Conservation (phyloP, 2,113 vertebrate genomes). For the Gymnobelideus leadbeateri region DNA sequence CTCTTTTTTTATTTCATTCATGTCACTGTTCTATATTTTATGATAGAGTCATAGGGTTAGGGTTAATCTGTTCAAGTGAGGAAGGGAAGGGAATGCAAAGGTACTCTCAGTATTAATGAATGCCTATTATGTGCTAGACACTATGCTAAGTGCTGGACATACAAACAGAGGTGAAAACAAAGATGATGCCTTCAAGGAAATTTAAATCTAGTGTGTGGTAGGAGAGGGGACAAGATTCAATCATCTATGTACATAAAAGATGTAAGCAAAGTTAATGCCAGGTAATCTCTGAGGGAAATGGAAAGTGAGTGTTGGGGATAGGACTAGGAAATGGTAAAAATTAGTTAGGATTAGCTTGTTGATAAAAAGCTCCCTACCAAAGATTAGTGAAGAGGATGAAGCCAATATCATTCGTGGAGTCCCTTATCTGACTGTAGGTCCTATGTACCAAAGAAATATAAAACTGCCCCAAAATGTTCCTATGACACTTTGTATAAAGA, state of each 20-base stretch:
- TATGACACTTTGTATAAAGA: neutral
- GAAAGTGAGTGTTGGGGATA: neutral
- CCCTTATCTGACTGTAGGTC: neutral
- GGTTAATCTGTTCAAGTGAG: neutral
- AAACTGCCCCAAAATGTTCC: neutral
- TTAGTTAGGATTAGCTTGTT: neutral
- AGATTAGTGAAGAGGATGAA: neutral
- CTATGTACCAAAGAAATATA: neutral
- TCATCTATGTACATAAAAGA: neutral
- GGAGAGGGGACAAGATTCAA: neutral
- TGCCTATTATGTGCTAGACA: neutral
- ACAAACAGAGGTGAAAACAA: neutral
- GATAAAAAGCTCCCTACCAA: neutral
- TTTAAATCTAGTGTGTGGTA: neutral
- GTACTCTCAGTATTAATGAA: neutral
- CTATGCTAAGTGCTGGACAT: neutral
- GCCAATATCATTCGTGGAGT: neutral
- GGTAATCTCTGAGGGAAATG: neutral
- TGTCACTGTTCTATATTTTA: neutral
- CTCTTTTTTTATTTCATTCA: neutral
- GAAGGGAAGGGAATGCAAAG: neutral
- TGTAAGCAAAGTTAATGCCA: neutral
- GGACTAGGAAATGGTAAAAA: neutral
- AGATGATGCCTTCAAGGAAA: neutral
- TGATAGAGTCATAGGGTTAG: too few relatives aligned